Percentiles rank a stretch among this genome's conserved stretches.
Conservation (phyloP, 2,888 invertebrate species). For the Cephus pulcher region DNA sequence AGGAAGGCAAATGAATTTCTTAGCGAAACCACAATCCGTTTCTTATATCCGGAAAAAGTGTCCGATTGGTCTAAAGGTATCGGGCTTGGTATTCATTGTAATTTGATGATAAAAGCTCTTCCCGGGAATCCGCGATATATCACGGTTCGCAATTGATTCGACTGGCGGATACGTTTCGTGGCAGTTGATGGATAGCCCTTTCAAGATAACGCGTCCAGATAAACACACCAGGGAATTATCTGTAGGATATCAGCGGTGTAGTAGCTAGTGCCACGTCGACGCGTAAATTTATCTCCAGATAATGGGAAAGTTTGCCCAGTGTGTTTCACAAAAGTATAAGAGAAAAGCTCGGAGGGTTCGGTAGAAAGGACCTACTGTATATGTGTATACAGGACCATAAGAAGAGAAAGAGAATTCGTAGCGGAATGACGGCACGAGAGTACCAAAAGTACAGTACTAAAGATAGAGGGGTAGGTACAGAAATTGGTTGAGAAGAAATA, state of each 20-base stretch:
- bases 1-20: not conserved
- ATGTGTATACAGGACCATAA: not conserved
- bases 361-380: not conserved
- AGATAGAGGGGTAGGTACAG: not conserved
- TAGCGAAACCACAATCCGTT: not conserved
- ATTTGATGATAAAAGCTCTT: conserved; percentile 3
- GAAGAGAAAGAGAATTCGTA: not conserved
- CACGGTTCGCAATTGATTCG: conserved; percentile 1
- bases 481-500: not conserved
- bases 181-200: conserved; percentile 26
- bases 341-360: not conserved
- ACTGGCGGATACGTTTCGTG: conserved; percentile 1
- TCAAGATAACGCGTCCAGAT: conserved; percentile 22
- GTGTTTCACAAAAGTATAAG: conserved; percentile 27
- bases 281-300: conserved; percentile 6
- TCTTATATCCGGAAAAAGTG: not conserved
- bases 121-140: not conserved
- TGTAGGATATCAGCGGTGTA: conserved; percentile 15
- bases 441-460: not conserved
- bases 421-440: not conserved
- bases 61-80: not conserved
- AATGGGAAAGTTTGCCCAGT: conserved; percentile 25
- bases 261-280: conserved; percentile 18
- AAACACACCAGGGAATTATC: conserved; percentile 24
- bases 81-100: not conserved